Conservation (phyloP, 2,113 vertebrate genomes). For the Takifugu bimaculatus region DNA sequence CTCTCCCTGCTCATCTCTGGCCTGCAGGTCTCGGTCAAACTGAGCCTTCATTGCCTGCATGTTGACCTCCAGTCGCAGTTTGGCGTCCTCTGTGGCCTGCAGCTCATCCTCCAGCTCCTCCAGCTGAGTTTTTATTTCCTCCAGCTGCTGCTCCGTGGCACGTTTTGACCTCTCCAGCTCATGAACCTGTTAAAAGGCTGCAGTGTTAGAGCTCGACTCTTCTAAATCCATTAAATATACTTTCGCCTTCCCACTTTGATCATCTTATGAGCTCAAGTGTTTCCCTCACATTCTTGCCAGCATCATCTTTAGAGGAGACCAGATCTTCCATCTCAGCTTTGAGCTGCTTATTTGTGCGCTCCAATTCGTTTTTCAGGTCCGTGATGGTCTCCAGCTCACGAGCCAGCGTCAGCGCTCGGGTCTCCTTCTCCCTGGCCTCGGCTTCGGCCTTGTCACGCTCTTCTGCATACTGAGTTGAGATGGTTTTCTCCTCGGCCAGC, state of each 20-base stretch:
- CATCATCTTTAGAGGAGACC: conserved; percentile 94
- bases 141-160: conserved; percentile 92
- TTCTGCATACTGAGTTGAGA: conserved; percentile 77
- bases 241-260: too few species aligned
- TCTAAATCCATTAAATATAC: not conserved
- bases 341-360: conserved; percentile 87
- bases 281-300: conserved; percentile 89
- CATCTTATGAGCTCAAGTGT: not conserved
- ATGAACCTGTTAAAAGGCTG: conserved; percentile 79
- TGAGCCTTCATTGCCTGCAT: conserved; percentile 97
- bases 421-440: conserved; percentile 86
- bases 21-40: conserved; percentile 91
- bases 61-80: conserved; percentile 96
- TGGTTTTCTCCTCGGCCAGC: conserved; percentile 84
- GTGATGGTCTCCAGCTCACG: conserved; percentile 85
- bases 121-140: conserved; percentile 92
- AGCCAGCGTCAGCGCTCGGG: conserved; percentile 75
- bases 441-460: conserved; percentile 84
- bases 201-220: not conserved
- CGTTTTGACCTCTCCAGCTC: conserved; percentile 96
- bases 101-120: conserved; percentile 98
- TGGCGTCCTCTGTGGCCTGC: conserved; percentile 95
- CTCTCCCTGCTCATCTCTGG: conserved; percentile 91
- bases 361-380: conserved; percentile 84
- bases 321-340: conserved; percentile 92